Evolutionary conservation across 2,888 invertebrate genomes (phyloP), one percentile per base, ranked within the genome.

Genomic region (Lymantria monacha): DNA sequence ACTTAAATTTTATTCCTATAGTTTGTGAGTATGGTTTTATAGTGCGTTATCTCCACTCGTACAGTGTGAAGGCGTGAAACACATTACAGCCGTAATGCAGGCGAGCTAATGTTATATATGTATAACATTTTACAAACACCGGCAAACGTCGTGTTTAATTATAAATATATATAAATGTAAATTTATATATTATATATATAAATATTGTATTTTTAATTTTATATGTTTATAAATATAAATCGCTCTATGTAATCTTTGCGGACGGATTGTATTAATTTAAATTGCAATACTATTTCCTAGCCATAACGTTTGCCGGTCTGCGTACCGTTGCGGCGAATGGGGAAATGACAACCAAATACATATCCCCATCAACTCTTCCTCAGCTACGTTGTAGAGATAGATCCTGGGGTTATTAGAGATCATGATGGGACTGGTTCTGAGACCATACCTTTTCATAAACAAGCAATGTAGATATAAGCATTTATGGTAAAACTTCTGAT

Each of bases 51-150:
- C 60, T 59, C 66, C 63, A 66, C 55, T 59, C 45, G 63, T 66
- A 61, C 56, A 54, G 62, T 57, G 64, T 74, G 74, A 71, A 76
- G 87, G 87, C 87, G 89, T 83, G 88, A 85, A 87, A 77, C 87
- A 86, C 70, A 85, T 87, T 87, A 87, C 88, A 83, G 81, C 77
- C 69, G 78, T 59, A 63, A 59, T 65, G 77, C 76, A 74, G 72
- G 69, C 63, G 45, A 62, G 54, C 55, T 58, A 15, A 44, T 46
- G 43, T 40, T 40, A 12, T 36, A 12, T 36, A n/a, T n/a, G n/a
- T n/a, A 36, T 22, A 22, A 22, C 22, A 33, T 33, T 7, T 3
- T 33, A 33, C 5, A 2, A 10, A 10, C 9, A 33, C 10, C 10
- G 10, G 33, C 33, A 33, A 33, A 33, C 33, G 7, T 33, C 3